Conservation (phyloP, 2,113 vertebrate species). For the Cyrtonyx montezumae region DNA sequence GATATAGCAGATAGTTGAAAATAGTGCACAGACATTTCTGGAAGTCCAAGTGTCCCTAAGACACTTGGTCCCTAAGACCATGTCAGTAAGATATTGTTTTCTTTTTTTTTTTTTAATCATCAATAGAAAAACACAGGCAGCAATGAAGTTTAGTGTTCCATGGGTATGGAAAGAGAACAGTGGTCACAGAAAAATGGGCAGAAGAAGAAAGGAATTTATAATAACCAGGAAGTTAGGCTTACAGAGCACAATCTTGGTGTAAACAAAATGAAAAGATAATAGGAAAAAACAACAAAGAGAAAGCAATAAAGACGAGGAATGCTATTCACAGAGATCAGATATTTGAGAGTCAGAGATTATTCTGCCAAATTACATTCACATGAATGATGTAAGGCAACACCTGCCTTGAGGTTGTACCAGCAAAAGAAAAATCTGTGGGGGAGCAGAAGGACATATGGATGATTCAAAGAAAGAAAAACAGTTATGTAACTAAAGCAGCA, state of each 20-base stretch:
- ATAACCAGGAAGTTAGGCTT: background rate
- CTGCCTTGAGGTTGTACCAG: background rate
- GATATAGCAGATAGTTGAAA: background rate
- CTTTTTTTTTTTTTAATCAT: too few relatives aligned
- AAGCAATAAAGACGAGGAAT: background rate
- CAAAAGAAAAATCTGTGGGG: too few relatives aligned
- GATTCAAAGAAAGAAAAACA: background rate
- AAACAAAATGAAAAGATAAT: background rate
- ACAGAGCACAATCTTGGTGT: background rate
- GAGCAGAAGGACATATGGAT: background rate
- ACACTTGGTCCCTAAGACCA: background rate
- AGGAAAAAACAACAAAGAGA: background rate
- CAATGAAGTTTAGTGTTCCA: background rate
- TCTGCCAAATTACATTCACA: background rate
- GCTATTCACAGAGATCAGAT: background rate
- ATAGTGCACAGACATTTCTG: rapidly evolving
- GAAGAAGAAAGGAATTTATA: background rate
- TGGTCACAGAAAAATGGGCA: background rate
- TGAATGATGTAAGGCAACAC: background rate
- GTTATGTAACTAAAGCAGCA: background rate
- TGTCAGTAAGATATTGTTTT: background rate
- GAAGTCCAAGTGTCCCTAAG: background rate
- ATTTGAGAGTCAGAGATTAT: background rate
- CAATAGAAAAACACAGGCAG: background rate
- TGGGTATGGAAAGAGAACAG: background rate